Percentiles rank a stretch among this genome's conserved stretches.
Conservation (phyloP, 2,888 invertebrate species). For the Stenotaenia linearis region DNA sequence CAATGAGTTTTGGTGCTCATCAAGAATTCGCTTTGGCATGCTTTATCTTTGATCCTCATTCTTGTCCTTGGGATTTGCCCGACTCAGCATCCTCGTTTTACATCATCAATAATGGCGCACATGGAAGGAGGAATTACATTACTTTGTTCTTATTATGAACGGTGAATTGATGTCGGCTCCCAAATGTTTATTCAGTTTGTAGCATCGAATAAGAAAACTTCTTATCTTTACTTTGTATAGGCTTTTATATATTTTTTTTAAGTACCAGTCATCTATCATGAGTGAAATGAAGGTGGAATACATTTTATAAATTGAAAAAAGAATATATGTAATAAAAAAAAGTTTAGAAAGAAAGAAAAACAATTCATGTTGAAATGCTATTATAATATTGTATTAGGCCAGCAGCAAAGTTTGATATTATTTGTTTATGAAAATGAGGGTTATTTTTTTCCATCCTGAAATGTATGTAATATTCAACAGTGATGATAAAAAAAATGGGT, state of each 20-base stretch:
- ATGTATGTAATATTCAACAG: background rate
- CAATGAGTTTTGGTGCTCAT: background rate
- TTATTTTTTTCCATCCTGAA: background rate
- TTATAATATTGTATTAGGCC: slow-evolving; percentile 4
- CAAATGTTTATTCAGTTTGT: background rate
- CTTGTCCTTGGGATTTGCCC: slow-evolving; percentile 1
- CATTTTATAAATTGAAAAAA: background rate
- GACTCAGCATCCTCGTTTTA: background rate
- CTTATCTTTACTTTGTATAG: background rate
- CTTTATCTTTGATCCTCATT: background rate
- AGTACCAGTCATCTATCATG: background rate
- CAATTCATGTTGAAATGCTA: slow-evolving; percentile 4
- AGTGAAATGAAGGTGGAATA: slow-evolving; percentile 9
- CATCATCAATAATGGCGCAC: background rate
- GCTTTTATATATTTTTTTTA: background rate
- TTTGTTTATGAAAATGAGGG: slow-evolving; percentile 1
- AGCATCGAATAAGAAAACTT: background rate
- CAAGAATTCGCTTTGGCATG: slow-evolving; percentile 4
- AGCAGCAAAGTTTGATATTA: background rate
- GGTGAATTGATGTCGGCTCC: background rate
- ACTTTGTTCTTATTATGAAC: background rate
- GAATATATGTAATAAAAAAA: background rate
- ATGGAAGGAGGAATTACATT: background rate
- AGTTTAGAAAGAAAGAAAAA: background rate
- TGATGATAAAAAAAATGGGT: slow-evolving; percentile 1